phyloP scores from a whole-genome alignment of 2,113 vertebrate species.

The Cynoglossus semilaevis region DNA sequence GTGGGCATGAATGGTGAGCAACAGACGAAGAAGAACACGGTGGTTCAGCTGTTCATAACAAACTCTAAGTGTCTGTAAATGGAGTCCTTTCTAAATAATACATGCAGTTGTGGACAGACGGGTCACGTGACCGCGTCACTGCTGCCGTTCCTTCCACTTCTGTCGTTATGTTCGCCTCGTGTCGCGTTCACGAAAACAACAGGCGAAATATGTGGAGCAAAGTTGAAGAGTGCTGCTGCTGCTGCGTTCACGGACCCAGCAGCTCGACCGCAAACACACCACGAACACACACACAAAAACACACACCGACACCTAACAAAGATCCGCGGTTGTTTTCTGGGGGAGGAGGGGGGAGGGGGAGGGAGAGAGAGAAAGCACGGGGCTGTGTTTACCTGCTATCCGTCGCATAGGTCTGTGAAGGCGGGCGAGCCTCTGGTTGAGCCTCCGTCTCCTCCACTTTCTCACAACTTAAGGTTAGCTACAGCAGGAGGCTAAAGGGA shows the following conservation, averaged over 20 bases:
- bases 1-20: background rate
- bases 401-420: conserved; percentile 70
- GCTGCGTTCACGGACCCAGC: background rate
- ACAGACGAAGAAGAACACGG: too few relatives aligned
- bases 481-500: conserved; percentile 50
- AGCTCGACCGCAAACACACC: background rate
- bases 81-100: too few relatives aligned
- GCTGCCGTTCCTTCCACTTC: too few relatives aligned
- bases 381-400: conserved; percentile 66
- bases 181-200: too few relatives aligned
- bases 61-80: too few relatives aligned
- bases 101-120: background rate
- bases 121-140: background rate
- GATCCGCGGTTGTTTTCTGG: too few relatives aligned
- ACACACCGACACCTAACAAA: background rate
- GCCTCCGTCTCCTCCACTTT: conserved; percentile 68
- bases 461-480: conserved; percentile 64
- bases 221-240: background rate
- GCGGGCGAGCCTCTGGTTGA: conserved; percentile 46
- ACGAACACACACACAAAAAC: background rate
- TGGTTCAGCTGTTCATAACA: too few relatives aligned
- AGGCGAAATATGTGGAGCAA: background rate
- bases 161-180: too few relatives aligned
- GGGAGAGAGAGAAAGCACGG: too few relatives aligned
- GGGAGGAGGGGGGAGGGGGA: background rate